Conservation (phyloP, 1,140 invertebrate species). For the Dendrolimus kikuchii region DNA sequence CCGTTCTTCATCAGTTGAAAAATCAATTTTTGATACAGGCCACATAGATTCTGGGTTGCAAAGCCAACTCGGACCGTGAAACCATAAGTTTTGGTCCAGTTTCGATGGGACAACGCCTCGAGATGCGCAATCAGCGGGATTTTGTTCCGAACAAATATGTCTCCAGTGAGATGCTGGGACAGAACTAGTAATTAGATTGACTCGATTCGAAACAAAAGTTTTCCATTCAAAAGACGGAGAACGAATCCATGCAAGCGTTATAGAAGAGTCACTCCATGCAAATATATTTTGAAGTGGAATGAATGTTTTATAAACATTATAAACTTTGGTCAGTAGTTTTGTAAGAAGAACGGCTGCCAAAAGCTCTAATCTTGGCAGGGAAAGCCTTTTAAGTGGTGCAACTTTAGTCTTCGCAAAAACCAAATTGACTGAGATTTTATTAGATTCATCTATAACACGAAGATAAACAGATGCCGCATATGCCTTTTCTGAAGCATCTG, state of each 20-base stretch:
- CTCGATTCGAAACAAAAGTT: conserved; percentile 56
- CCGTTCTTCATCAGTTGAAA: not conserved
- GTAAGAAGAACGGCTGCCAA: conserved; percentile 8
- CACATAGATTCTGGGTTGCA: not conserved
- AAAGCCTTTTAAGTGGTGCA: conserved; percentile 10
- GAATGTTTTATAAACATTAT: conserved; percentile 12
- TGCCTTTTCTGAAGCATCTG: conserved; percentile 5
- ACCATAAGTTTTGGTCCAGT: not conserved
- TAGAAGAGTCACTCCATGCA: conserved; percentile 32
- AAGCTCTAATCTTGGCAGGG: conserved; percentile 19
- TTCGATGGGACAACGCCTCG: not conserved
- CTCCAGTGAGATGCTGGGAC: too few species aligned
- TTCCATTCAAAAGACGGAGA: conserved; percentile 25
- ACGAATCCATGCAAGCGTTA: conserved; percentile 42
- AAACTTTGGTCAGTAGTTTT: conserved; percentile 14
- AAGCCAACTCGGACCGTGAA: not conserved
- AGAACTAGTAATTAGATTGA: conserved; percentile 5
- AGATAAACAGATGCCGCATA: conserved; percentile 3
- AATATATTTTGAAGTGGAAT: conserved; percentile 10
- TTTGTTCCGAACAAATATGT: too few species aligned
- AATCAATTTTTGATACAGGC: not conserved
- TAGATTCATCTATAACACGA: conserved; percentile 3
- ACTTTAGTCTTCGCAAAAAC: conserved; percentile 15
- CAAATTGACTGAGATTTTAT: conserved; percentile 3
- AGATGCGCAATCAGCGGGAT: not conserved